Evolutionary conservation across 2,113 vertebrate species (phyloP).

Genomic region (Centropus unirufus): DNA sequence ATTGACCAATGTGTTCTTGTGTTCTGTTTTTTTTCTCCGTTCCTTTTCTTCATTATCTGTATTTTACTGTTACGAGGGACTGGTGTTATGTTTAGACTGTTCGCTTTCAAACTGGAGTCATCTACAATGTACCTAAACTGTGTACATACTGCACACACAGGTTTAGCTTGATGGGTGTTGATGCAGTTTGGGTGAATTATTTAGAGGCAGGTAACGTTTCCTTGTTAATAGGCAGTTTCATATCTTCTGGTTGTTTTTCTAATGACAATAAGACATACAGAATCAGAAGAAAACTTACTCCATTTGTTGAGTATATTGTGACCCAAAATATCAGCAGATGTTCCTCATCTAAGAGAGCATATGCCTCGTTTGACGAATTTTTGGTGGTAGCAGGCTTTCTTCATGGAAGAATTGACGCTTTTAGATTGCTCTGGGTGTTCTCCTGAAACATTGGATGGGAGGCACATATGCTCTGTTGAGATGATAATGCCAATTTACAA

Average conservation of each 20-base stretch:
- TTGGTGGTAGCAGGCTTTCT: background rate
- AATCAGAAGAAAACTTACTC: background rate
- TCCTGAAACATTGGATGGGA: background rate
- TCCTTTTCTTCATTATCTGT: background rate
- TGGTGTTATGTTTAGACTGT: background rate
- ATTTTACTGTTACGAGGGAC: background rate
- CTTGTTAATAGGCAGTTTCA: background rate
- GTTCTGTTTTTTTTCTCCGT: background rate
- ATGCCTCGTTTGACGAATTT: background rate
- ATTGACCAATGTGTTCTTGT: background rate
- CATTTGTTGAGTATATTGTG: background rate
- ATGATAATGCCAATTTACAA: slow-evolving; percentile 7
- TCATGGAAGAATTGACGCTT: background rate
- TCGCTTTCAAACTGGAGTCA: background rate
- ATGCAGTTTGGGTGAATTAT: background rate
- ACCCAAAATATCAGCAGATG: background rate
- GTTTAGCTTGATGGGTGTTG: background rate
- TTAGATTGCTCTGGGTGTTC: background rate
- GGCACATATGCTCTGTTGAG: background rate
- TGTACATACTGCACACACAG: no score
- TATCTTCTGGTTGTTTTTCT: background rate
- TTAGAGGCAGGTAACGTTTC: background rate
- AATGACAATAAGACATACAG: background rate
- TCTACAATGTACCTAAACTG: background rate
- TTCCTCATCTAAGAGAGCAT: background rate